Conservation (phyloP, 2,797 vertebrate species). For the Labeo calbasu region DNA sequence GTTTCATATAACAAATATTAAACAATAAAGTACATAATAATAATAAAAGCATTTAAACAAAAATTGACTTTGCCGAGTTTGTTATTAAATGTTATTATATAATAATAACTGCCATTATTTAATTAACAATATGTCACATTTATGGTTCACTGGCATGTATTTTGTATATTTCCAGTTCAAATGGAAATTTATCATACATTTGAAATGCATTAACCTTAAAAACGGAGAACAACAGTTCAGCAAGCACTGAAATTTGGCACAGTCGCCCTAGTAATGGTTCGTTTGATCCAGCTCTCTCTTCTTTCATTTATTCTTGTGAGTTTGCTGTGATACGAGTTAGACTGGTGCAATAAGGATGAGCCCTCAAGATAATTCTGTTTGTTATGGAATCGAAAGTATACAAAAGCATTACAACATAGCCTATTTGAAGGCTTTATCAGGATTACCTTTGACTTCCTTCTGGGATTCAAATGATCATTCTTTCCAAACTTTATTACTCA, state of each 20-base stretch:
- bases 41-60: not conserved
- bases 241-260: not conserved
- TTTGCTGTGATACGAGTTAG: not conserved
- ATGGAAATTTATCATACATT: not conserved
- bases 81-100: not conserved
- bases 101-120: not conserved
- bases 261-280: not conserved
- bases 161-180: no score
- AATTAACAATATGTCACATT: not conserved
- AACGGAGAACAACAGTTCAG: not conserved
- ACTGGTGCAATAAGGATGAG: not conserved
- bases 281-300: not conserved
- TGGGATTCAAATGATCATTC: not conserved
- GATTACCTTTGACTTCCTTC: not conserved
- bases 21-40: not conserved
- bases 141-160: not conserved
- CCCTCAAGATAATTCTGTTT: not conserved
- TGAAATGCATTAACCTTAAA: not conserved
- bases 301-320: not conserved
- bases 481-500: not conserved
- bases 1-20: not conserved
- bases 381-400: not conserved
- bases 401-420: not conserved
- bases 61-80: not conserved
- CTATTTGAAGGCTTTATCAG: not conserved